Percentiles rank a stretch among this genome's conserved stretches.
Conservation (phyloP, 2,797 vertebrate species). For the Florisuga fusca region DNA sequence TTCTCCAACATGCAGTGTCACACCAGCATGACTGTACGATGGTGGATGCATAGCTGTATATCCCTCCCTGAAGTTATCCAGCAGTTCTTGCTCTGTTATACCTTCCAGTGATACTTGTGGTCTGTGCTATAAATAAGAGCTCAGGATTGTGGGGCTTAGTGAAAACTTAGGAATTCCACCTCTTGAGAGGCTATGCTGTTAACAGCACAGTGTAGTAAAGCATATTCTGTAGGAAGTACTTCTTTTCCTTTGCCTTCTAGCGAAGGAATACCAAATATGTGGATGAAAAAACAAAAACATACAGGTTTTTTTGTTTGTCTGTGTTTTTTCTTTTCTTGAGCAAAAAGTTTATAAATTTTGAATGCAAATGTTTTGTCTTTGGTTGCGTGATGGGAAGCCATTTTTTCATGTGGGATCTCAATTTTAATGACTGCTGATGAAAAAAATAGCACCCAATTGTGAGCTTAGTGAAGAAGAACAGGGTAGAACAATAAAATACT, state of each 20-base stretch:
- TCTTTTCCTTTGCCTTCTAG: neutral
- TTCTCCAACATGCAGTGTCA: neutral
- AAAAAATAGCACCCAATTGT: neutral
- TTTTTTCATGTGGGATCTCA: neutral
- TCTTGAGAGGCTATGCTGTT: neutral
- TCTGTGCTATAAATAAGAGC: neutral
- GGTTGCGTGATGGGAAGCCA: neutral
- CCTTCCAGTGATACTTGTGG: neutral
- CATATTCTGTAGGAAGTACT: neutral
- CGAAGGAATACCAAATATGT: neutral
- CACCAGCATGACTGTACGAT: neutral
- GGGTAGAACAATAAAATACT: neutral
- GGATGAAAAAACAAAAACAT: neutral
- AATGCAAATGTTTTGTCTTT: neutral
- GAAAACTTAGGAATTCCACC: neutral
- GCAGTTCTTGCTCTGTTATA: neutral
- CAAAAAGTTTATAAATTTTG: neutral
- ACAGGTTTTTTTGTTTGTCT: neutral
- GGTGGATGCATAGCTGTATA: neutral
- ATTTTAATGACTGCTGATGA: neutral
- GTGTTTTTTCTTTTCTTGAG: neutral
- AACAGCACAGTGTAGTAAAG: neutral
- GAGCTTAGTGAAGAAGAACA: neutral
- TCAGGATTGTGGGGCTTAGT: neutral
- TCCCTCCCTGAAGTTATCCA: neutral